These are phyloP conservation scores for Tetramorium parvispinum DNA, from an alignment of 1,140 invertebrate genomes.

Conservation along the genomic window DNA sequence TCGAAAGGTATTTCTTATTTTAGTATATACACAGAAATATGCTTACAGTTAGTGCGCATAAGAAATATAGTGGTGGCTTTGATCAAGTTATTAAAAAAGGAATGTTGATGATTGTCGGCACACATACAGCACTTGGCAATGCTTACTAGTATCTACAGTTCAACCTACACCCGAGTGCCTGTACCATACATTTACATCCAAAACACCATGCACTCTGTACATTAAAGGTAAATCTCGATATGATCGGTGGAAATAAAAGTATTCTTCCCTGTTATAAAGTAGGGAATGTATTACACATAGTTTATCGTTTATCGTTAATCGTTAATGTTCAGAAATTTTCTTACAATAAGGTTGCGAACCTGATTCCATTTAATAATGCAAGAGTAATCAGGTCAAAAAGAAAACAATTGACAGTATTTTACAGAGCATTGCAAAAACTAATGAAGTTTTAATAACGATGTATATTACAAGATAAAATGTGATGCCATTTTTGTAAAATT, in stretches of 20 bases:
- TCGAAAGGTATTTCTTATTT: slow-evolving; percentile 65
- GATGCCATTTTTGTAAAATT: neutral
- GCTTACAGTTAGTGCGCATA: slow-evolving; percentile 77
- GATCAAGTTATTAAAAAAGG: slow-evolving; percentile 79
- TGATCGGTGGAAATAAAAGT: slow-evolving; percentile 45
- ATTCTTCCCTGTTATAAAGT: slow-evolving; percentile 40
- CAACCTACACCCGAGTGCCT: slow-evolving; percentile 82
- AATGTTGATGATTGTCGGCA: slow-evolving; percentile 86
- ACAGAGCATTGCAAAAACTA: slow-evolving; percentile 6
- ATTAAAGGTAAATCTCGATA: slow-evolving; percentile 58
- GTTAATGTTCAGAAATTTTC: slow-evolving; percentile 5
- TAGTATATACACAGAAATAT: slow-evolving; percentile 68
- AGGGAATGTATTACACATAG: slow-evolving; percentile 59
- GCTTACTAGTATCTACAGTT: slow-evolving; percentile 83
- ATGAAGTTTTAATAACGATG: slow-evolving; percentile 4
- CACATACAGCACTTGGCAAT: slow-evolving; percentile 86
- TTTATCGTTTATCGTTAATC: no score
- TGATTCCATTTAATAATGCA: slow-evolving; percentile 23
- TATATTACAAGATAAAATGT: slow-evolving; percentile 1
- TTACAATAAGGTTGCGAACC: slow-evolving; percentile 8
- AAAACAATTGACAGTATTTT: neutral
- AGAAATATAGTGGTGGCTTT: slow-evolving; percentile 79
- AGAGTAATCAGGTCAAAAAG: slow-evolving; percentile 11
- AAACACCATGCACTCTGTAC: slow-evolving; percentile 83
- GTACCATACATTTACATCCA: slow-evolving; percentile 82